Conservation (phyloP, 2,888 invertebrate genomes). For the Amphiduros pacificus region DNA sequence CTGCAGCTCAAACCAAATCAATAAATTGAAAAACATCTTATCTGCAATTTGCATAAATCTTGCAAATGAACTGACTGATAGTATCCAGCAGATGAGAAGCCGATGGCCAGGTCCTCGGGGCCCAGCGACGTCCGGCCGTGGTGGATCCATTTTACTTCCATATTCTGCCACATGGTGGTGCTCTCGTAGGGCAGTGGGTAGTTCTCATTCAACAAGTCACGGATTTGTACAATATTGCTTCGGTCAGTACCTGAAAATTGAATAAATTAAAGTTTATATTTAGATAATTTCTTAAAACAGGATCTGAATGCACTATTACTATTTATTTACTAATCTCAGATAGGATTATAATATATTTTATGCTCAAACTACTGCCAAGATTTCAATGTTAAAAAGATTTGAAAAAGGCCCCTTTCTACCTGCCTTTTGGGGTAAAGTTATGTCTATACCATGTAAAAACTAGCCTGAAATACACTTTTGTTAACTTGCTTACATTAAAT, state of each 20-base stretch:
- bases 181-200: constrained; percentile 52
- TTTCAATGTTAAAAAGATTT: no score
- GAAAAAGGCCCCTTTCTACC: no score
- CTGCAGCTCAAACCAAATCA: neutral
- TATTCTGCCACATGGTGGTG: constrained; percentile 47
- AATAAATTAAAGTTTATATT: neutral
- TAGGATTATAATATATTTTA: no score
- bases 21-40: neutral
- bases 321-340: no score
- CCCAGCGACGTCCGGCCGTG: constrained; percentile 37
- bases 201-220: constrained; percentile 45
- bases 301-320: no score
- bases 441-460: no score
- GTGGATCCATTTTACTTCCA: constrained; percentile 47
- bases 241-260: constrained; percentile 52
- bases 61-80: constrained; percentile 47
- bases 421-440: no score
- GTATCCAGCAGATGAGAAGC: constrained; percentile 54
- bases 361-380: no score
- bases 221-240: constrained; percentile 51
- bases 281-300: no score
- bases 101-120: constrained; percentile 47
- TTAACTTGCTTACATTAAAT: no score
- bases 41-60: no score
- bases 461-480: no score